These are phyloP conservation scores for Noctua janthe DNA, from an alignment of 2,888 invertebrate species.

Conservation along the genomic window DNA sequence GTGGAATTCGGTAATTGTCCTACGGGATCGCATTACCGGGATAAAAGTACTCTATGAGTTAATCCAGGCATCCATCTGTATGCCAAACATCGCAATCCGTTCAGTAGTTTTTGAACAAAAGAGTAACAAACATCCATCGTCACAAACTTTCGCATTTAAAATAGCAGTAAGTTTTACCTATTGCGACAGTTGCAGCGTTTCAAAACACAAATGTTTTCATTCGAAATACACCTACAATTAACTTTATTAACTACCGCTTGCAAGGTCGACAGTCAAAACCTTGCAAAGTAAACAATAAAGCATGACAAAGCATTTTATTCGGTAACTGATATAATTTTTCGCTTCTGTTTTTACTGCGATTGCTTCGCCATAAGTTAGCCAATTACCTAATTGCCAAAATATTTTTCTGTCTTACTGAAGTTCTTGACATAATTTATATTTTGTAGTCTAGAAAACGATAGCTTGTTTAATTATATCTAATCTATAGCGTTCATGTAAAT, in stretches of 20 bases:
- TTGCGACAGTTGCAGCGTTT: not conserved
- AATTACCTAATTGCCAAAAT: not conserved
- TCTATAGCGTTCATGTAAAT: not conserved
- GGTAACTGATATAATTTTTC: slow-evolving; percentile 8
- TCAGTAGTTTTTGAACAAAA: not conserved
- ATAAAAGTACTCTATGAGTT: not conserved
- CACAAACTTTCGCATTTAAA: not conserved
- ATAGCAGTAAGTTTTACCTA: not conserved
- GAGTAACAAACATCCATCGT: not conserved
- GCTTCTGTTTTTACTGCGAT: slow-evolving; percentile 5
- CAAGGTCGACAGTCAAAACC: slow-evolving; percentile 27
- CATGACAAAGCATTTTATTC: slow-evolving; percentile 28
- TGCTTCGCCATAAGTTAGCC: not conserved
- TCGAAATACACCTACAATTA: not conserved
- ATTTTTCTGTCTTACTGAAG: not conserved
- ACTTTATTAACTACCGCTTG: not conserved
- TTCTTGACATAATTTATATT: not conserved
- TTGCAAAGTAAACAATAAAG: slow-evolving; percentile 29
- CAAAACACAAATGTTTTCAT: not conserved
- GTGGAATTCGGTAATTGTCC: not conserved
- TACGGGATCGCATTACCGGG: not conserved
- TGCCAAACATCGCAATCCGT: not conserved
- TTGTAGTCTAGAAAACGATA: not conserved
- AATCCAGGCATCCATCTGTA: not conserved
- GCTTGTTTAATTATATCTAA: not conserved